These are phyloP conservation scores for Embidobia sp. DNA, from an alignment of 2,888 invertebrate species.

Conservation along the genomic window DNA sequence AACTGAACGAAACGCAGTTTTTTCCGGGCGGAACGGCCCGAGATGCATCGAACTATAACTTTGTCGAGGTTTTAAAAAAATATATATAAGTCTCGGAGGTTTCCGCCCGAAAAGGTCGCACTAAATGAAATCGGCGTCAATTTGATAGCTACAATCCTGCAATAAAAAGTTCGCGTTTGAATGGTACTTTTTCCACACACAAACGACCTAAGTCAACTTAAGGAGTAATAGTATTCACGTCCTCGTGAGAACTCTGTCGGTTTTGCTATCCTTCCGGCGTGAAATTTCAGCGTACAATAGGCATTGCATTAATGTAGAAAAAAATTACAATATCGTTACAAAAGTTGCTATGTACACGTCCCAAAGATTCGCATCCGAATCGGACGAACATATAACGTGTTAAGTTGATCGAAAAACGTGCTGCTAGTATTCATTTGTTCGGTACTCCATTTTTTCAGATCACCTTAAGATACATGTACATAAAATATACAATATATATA, in stretches of 20 bases:
- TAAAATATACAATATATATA: constrained; percentile 62
- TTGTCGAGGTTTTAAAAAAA: constrained; percentile 59
- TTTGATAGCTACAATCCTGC: constrained; percentile 9
- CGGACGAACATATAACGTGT: constrained; percentile 39
- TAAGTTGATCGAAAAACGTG: constrained; percentile 26
- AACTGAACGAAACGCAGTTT: constrained; percentile 9
- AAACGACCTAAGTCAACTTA: constrained; percentile 9
- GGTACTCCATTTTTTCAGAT: constrained; percentile 1
- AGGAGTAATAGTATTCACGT: constrained; percentile 19
- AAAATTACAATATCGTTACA: constrained; percentile 69
- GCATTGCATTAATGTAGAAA: constrained; percentile 39
- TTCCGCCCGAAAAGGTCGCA: constrained; percentile 15
- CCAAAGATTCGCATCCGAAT: constrained; percentile 67
- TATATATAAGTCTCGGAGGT: constrained; percentile 44
- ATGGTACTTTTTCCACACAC: constrained; percentile 5
- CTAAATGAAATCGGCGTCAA: constrained; percentile 7
- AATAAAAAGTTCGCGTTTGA: constrained; percentile 30
- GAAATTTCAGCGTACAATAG: constrained; percentile 33
- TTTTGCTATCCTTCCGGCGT: constrained; percentile 14
- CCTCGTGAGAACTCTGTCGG: constrained; percentile 2
- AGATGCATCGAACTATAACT: constrained; percentile 49
- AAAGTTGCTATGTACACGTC: constrained; percentile 72
- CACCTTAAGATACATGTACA: constrained; percentile 56
- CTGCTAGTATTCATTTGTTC: not conserved
- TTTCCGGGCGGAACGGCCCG: constrained; percentile 27